Evolutionary conservation across 2,113 vertebrate genomes (phyloP), one percentile per base, ranked within the genome.

Genomic region (Cariama cristata): DNA sequence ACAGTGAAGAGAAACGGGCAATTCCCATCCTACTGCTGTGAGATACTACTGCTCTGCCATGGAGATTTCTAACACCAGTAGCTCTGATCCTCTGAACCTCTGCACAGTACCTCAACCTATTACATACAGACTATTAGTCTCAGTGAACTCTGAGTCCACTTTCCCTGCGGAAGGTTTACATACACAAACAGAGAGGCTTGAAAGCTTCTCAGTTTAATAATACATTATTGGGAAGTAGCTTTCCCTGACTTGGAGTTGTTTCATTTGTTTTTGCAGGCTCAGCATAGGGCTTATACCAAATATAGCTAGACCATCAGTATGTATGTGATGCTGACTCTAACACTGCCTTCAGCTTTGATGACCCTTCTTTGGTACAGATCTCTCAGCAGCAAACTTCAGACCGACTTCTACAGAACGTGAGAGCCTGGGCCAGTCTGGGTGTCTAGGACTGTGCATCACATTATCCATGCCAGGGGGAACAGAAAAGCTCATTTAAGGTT

Each of bases 241-340:
- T 76, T 60, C 58, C 68, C 15, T 44, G 59, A 94, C 53, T 7
- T 53, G 28, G 32, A 75, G 32, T 32, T 6, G 53, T 77, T 77
- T 62, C 12, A 22, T 73, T 72, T 28, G 28, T 62, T 88, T 83
- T 79, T 87, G 17, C 21, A 72, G 33, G 40, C 58, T 94, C 30
- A 67, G 44, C 7, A 7, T 3, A 28, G 30, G 16, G 14, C 12
- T 82, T 30, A 21, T 1, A 72, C 53, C 44, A 79, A 90, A 19
- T 67, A 42, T 2, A 68, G 8, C 21, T 27, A 38, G n/a, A 22
- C 28, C 11, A 26, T 0, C 1, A 23, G 33, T 42, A 12, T 5
- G 1, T 11, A 3, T 2, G 9, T 5, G 12, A 23, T 45, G 42
- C 33, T 84, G 40, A 49, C 58, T 90, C 35, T 28, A 77, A 50